Evolutionary conservation across 53 echinoderm and acorn worm species (phyloP).

Genomic region (Crossaster papposus): DNA sequence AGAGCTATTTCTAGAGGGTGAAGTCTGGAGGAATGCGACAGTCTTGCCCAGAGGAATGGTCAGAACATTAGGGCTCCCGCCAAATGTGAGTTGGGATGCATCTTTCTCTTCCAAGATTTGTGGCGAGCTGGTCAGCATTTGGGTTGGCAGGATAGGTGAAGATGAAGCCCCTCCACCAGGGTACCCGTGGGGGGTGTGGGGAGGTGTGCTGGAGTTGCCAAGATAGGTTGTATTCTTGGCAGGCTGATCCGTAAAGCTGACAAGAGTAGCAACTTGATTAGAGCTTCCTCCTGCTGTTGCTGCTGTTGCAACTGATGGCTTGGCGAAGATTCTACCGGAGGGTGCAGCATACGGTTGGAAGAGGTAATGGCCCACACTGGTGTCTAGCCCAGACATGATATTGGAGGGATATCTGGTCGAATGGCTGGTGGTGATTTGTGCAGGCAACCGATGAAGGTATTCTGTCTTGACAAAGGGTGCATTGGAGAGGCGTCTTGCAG

Average conservation of each 20-base stretch:
- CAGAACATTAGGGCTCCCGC: neutral
- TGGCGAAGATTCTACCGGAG: neutral
- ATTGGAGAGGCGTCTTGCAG: neutral
- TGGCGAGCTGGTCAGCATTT: slow-evolving; percentile 16
- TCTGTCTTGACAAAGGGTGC: slow-evolving; percentile 4
- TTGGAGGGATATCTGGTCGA: neutral
- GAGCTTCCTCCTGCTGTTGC: slow-evolving; percentile 7
- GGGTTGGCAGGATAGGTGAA: slow-evolving; percentile 1
- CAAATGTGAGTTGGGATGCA: neutral
- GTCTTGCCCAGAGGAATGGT: slow-evolving; percentile 25
- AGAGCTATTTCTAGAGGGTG: neutral
- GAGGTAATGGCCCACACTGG: neutral
- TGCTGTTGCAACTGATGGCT: neutral
- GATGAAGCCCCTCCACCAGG: neutral
- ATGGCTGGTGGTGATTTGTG: neutral
- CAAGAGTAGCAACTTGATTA: neutral
- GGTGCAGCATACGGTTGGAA: neutral
- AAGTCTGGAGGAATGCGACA: slow-evolving; percentile 17
- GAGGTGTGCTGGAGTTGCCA: neutral
- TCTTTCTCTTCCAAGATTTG: neutral
- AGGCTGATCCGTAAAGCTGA: neutral
- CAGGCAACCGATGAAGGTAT: slow-evolving; percentile 7
- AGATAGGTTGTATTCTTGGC: neutral
- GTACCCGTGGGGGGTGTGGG: neutral
- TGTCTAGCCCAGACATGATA: neutral